Percentiles rank a stretch among this genome's conserved stretches.
phyloP scores from a whole-genome alignment of 2,113 vertebrate genomes.

The Spilogale gracilis region DNA sequence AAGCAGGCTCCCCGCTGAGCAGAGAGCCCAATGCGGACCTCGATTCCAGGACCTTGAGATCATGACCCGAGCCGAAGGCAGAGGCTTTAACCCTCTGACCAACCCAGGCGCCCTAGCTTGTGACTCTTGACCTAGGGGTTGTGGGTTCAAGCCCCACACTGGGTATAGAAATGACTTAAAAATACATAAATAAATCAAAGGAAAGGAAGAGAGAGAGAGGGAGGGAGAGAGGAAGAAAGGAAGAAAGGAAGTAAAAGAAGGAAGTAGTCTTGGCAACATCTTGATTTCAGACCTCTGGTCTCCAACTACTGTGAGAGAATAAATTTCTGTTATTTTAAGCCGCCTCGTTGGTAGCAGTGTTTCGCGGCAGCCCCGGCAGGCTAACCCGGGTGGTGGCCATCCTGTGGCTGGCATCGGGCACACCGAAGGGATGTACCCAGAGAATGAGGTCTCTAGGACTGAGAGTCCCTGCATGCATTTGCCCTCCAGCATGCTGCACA shows the following conservation, averaged over 20 bases:
- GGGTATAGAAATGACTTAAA: not conserved
- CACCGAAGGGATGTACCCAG: accelerated
- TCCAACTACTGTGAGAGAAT: not conserved
- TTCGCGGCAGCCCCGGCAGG: not conserved
- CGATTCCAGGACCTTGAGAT: too few species aligned
- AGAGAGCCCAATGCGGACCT: too few species aligned
- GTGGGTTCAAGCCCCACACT: not conserved
- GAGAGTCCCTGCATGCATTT: accelerated
- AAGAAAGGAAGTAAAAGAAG: not conserved
- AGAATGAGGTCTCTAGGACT: accelerated
- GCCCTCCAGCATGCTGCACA: accelerated
- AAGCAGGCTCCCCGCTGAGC: too few species aligned
- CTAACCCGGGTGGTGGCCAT: accelerated
- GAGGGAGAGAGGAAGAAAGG: too few species aligned
- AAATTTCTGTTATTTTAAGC: not conserved
- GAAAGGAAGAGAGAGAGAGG: too few species aligned
- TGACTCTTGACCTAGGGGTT: not conserved
- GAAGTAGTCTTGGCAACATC: not conserved
- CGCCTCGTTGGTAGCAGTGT: too few species aligned
- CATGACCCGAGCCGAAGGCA: too few species aligned
- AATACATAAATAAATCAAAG: not conserved
- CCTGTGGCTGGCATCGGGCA: accelerated
- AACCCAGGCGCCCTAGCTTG: too few species aligned
- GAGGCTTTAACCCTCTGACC: too few species aligned
- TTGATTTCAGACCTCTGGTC: not conserved